Base-by-base conservation (phyloP, 1,140 invertebrate genomes). In the Thaumetopoea pityocampa region DNA sequence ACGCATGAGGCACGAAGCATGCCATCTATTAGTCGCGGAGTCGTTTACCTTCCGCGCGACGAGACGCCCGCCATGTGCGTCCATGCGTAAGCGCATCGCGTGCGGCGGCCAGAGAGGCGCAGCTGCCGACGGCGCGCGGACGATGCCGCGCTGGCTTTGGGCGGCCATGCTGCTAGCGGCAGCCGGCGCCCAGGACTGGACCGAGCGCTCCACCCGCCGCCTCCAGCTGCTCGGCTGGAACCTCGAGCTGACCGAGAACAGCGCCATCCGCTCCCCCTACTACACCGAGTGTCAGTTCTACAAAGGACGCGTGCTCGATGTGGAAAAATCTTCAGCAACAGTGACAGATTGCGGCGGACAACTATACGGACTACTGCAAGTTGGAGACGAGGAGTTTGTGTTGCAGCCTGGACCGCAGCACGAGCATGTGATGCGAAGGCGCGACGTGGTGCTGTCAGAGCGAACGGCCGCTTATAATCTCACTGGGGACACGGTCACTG, bases 21-120 rank as follows among this genome's bases (percentile, higher is more conserved):
- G 77, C 72, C 77, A 71, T 72, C 64, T 71, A 64, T 64, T 57
- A 67, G 60, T 57, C 60, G 66, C 65, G 71, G 71, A 80, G 77
- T 81, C 77, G 76, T 80, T 80, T 80, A 84, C 77, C 76, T 77
- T 79, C 71, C 65, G 66, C 61, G 68, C 67, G 71, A 53, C 76
- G 76, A 76, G 79, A 72, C 80, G 63, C 61, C 56, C 67, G 76
- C 63, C 70, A 77, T 79, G 77, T 77, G 73, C 73, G 80, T 78
- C 71, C 50, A 70, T 74, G 73, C 73, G 73, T 77, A 52, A 71
- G 76, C 66, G 69, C 67, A 76, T 54, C 67, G 54, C 56, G 57
- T 44, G 56, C 55, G 44, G 52, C 54, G 51, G 54, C 29, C 73
- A 74, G 66, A 77, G 64, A 61, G 66, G 57, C 65, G 58, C 49